Evolutionary conservation across 2,113 vertebrate species (phyloP).

Genomic region (Pyrgilauda ruficollis): DNA sequence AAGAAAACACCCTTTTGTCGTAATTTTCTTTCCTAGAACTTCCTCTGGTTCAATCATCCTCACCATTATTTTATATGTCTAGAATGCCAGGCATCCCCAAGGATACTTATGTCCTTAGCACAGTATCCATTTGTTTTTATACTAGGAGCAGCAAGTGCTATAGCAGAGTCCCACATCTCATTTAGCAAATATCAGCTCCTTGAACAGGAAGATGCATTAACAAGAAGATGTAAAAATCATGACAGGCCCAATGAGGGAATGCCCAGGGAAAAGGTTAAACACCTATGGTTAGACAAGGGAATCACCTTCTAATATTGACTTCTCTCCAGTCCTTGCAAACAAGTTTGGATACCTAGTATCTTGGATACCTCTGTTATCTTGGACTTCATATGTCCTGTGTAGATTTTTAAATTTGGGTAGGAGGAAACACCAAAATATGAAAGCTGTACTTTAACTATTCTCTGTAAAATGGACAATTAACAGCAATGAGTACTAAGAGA

Average conservation of each 20-base stretch:
- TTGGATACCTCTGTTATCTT: background rate
- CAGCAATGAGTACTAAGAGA: background rate
- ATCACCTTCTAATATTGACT: background rate
- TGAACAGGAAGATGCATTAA: conserved; percentile 1
- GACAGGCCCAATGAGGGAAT: background rate
- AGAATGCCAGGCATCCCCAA: background rate
- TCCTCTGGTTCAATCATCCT: background rate
- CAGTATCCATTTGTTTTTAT: background rate
- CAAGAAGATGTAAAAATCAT: background rate
- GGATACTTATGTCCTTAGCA: background rate
- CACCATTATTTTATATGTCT: background rate
- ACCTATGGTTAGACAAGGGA: background rate
- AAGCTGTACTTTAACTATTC: background rate
- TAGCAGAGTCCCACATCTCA: background rate
- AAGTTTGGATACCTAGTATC: background rate
- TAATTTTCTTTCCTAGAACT: background rate
- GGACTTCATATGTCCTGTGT: background rate
- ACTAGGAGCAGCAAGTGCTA: background rate
- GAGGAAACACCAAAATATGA: background rate
- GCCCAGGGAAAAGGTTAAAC: background rate
- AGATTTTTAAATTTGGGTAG: background rate
- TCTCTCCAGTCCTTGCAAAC: background rate
- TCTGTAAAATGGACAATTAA: background rate
- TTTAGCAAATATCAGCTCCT: background rate
- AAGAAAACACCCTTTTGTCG: background rate